Evolutionary conservation across 1,140 invertebrate genomes (phyloP).

Genomic region (Sweltsa coloradensis): DNA sequence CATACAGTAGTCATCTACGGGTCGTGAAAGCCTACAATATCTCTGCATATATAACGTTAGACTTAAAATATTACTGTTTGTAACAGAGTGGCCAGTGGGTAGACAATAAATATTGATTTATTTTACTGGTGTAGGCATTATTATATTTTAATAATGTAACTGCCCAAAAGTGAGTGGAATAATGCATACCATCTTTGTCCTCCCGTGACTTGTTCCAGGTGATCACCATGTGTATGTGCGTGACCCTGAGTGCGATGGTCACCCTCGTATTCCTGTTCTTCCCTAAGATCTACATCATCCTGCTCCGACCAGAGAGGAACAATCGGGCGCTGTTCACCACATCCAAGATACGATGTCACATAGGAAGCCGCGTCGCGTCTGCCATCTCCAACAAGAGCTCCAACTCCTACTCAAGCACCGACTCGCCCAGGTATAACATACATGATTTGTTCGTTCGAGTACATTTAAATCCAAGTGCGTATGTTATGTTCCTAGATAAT

Average conservation of each 20-base stretch:
- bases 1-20: no score
- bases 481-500: not conserved
- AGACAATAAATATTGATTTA: no score
- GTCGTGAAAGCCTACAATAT: no score
- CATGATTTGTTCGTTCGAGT: not conserved
- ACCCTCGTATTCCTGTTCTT: slow-evolving; percentile 66
- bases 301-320: slow-evolving; percentile 64
- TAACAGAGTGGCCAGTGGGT: no score
- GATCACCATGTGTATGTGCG: slow-evolving; percentile 57
- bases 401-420: slow-evolving; percentile 8
- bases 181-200: no score
- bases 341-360: slow-evolving; percentile 67
- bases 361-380: slow-evolving; percentile 40
- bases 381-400: slow-evolving; percentile 20
- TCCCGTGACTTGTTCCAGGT: slow-evolving; percentile 29
- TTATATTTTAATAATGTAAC: no score
- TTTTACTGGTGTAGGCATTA: no score
- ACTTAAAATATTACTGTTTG: no score
- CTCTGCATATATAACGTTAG: no score
- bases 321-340: slow-evolving; percentile 66
- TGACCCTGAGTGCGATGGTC: slow-evolving; percentile 57
- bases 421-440: slow-evolving; percentile 11
- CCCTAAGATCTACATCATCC: slow-evolving; percentile 68
- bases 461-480: not conserved
- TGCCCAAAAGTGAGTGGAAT: no score